phyloP scores from a whole-genome alignment of 2,888 invertebrate genomes.

The Apotomis betuletana region DNA sequence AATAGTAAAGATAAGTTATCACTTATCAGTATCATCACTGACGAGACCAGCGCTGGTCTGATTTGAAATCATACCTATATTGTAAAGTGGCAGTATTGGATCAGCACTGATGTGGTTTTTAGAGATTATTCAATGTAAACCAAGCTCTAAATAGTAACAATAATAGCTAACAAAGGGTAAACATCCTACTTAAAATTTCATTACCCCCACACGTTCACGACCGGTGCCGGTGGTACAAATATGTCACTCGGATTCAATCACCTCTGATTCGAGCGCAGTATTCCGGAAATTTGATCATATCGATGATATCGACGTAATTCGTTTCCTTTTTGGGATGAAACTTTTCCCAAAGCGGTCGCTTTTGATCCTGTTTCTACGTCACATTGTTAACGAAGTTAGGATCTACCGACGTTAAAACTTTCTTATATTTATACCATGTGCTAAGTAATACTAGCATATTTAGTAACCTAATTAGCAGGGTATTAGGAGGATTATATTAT shows the following conservation, averaged over 20 bases:
- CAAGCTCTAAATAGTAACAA: too few species aligned
- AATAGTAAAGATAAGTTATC: too few species aligned
- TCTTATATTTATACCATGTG: neutral
- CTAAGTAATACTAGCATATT: too few species aligned
- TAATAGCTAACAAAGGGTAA: neutral
- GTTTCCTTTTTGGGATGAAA: conserved; percentile 16
- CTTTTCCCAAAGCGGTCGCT: neutral
- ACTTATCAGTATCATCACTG: too few species aligned
- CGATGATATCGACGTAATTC: neutral
- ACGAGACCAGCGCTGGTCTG: too few species aligned
- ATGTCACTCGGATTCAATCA: conserved; percentile 1
- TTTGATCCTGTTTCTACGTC: neutral
- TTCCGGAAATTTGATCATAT: conserved; percentile 9
- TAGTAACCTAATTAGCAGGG: too few species aligned
- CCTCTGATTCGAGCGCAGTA: neutral
- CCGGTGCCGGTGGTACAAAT: neutral
- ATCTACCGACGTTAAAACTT: neutral
- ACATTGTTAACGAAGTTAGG: neutral
- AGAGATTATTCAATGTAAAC: too few species aligned
- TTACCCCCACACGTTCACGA: neutral
- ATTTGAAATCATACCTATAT: too few species aligned
- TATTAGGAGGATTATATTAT: too few species aligned
- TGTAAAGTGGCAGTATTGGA: too few species aligned
- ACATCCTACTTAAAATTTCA: neutral
- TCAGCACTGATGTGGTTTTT: too few species aligned